Evolutionary conservation across 2,888 invertebrate genomes (phyloP), one percentile per base, ranked within the genome.

Genomic region (Cheilosia urbana): DNA sequence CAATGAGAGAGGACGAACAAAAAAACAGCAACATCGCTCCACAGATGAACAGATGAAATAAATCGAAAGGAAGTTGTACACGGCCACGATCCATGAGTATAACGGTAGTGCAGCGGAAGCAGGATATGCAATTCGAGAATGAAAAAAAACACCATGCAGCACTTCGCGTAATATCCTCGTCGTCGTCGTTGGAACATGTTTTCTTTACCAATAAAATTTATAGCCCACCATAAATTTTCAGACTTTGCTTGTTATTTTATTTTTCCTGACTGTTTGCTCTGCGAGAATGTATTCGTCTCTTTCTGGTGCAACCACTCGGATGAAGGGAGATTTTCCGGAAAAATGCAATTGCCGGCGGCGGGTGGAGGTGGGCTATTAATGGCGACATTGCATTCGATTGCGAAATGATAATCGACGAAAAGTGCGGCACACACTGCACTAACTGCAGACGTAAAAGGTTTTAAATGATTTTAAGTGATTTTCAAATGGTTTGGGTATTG

Each of bases 131-230:
- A 58, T 69, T 51, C 37, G 13, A 49, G 37, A 37, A 37, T 37
- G 37, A 66, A 58, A 49, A 49, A 69, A 49, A 76, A 72, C 72
- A 69, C 24, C 68, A 45, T 68, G 68, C 73, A 72, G 78, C 83
- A 83, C 78, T 83, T 78, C 68, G 83, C 73, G 78, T 78, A 72
- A 78, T 78, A 78, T 83, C 78, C 78, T 83, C 17, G 45, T 45
- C 78, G 82, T 78, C 77, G 78, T 83, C 83, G 83, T 68, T 83
- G 78, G 83, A 83, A 78, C 83, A 83, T 83, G 83, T 73, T 83
- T 83, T 83, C 83, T 73, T 83, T 83, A 78, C 83, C 83, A 83
- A 83, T 83, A 83, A 83, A 83, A 83, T 83, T 83, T 83, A 83
- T 83, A 68, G 73, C 78, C 73, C 66, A 45, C 83, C 78, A 83